phyloP scores from a whole-genome alignment of 1,140 invertebrate species.

The Formica exsecta region DNA sequence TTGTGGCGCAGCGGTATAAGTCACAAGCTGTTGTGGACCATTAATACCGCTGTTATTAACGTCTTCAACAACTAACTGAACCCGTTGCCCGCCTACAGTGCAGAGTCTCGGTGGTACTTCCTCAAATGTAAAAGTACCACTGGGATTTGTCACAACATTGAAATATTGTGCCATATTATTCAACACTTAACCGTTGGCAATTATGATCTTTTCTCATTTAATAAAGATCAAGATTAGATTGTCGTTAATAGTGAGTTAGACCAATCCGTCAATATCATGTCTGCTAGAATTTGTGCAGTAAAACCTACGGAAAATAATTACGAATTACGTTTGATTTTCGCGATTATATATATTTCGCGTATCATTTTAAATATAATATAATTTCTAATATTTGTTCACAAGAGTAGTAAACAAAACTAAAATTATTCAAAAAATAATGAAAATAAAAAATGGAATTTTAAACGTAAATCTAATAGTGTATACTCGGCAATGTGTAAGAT shows the following conservation, averaged over 20 bases:
- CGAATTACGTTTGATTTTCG: conserved; percentile 18
- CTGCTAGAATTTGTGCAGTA: conserved; percentile 75
- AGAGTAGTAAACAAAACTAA: conserved; percentile 21
- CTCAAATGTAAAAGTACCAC: conserved; percentile 82
- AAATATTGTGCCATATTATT: conserved; percentile 86
- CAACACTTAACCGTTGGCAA: conserved; percentile 68
- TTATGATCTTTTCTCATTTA: conserved; percentile 72
- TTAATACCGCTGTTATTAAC: conserved; percentile 80
- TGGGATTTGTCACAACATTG: conserved; percentile 83
- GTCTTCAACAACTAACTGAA: conserved; percentile 83
- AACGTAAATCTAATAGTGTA: background rate
- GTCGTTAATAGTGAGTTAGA: conserved; percentile 74
- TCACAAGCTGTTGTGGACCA: conserved; percentile 77
- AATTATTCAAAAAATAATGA: background rate
- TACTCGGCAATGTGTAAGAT: conserved; percentile 6
- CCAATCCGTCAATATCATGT: conserved; percentile 80
- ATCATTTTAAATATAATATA: conserved; percentile 14
- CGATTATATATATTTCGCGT: conserved; percentile 14
- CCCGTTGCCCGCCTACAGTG: conserved; percentile 81
- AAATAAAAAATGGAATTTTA: conserved; percentile 47
- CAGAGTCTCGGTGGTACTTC: conserved; percentile 81
- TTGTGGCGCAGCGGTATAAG: conserved; percentile 79
- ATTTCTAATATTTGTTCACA: conserved; percentile 26
- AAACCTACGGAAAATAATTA: conserved; percentile 79
- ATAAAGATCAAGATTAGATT: conserved; percentile 68